Evolutionary conservation across 2,113 vertebrate genomes (phyloP).

Genomic region (Rhinopomastus cyanomelas): DNA sequence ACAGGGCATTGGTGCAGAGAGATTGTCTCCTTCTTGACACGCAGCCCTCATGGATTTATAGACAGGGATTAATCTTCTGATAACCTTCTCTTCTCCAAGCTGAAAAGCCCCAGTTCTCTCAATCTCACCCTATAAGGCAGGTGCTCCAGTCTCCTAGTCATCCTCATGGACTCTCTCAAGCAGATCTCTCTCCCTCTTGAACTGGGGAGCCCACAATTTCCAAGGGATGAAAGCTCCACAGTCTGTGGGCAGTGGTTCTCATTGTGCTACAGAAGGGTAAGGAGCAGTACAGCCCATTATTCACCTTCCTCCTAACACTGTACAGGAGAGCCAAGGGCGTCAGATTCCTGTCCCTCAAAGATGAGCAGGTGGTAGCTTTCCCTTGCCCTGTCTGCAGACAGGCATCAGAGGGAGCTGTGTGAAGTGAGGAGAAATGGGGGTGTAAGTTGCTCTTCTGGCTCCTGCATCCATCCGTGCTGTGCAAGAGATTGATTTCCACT

Average conservation of each 20-base stretch:
- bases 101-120: too few species aligned
- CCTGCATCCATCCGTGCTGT: fast-evolving
- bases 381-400: background rate
- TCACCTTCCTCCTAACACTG: fast-evolving
- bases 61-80: too few species aligned
- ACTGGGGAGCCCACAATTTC: background rate
- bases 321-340: background rate
- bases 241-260: background rate
- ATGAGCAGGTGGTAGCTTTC: background rate
- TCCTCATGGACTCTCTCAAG: too few species aligned
- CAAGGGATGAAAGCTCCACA: background rate
- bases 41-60: too few species aligned
- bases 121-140: too few species aligned
- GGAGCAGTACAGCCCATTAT: fast-evolving
- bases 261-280: too few species aligned
- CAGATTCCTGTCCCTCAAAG: background rate
- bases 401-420: conserved; percentile 44
- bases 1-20: too few species aligned
- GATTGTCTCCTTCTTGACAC: too few species aligned
- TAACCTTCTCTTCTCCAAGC: too few species aligned
- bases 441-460: background rate
- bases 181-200: too few species aligned
- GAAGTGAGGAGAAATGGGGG: background rate
- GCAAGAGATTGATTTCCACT: background rate
- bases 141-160: too few species aligned